A percentile compares a stretch with the other conserved stretches of the same genome.
These are phyloP conservation scores for Lottia gigantea DNA, from an alignment of 2,888 invertebrate genomes.

Conservation along the genomic window DNA sequence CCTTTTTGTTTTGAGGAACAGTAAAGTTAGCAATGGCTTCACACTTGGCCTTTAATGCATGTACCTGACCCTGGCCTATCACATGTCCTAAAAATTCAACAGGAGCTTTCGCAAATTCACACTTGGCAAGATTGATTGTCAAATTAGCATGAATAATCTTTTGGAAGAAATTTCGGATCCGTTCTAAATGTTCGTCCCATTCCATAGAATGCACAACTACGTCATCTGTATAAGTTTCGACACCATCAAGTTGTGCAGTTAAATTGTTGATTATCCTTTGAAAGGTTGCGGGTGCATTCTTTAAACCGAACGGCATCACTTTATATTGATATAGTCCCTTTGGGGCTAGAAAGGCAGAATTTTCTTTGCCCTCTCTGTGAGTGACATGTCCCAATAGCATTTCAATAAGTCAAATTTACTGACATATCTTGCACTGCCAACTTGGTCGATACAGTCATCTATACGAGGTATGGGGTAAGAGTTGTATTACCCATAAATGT, in stretches of 20 bases:
- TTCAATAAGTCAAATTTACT: constrained; percentile 34
- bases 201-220: constrained; percentile 19
- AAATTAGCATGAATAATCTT: constrained; percentile 3
- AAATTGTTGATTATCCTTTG: too few relatives aligned
- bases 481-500: constrained; percentile 14
- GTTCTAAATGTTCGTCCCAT: constrained; percentile 24
- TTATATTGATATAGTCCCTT: constrained; percentile 21
- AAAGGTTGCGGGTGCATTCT: constrained; percentile 15
- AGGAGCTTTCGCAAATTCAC: constrained; percentile 20
- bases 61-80: constrained; percentile 34
- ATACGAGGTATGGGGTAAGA: constrained; percentile 26
- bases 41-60: constrained; percentile 27
- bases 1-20: constrained; percentile 25
- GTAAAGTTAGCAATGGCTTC: constrained; percentile 27
- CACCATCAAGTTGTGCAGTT: constrained; percentile 20
- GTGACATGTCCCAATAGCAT: constrained; percentile 27
- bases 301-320: constrained; percentile 28
- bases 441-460: constrained; percentile 30
- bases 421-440: constrained; percentile 27
- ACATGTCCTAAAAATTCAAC: constrained; percentile 35
- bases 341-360: constrained; percentile 27
- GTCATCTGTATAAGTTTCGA: constrained; percentile 34
- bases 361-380: constrained; percentile 24
- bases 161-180: constrained; percentile 13
- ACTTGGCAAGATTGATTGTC: constrained; percentile 18